These are phyloP conservation scores for Nibea coibor DNA, from an alignment of 2,113 vertebrate genomes.

Conservation along the genomic window DNA sequence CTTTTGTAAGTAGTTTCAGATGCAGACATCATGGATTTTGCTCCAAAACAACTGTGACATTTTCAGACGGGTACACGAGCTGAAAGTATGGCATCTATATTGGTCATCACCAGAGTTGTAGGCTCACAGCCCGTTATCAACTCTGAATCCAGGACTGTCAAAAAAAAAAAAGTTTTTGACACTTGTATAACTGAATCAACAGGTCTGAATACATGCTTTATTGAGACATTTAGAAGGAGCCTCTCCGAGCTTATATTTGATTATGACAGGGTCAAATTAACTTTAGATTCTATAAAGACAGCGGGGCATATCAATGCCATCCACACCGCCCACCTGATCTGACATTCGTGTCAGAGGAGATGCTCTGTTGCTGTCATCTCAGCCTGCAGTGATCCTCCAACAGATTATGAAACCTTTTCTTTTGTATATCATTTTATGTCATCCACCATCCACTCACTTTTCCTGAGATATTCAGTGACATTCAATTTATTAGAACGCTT, in stretches of 20 bases:
- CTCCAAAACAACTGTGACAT: background rate
- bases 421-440: background rate
- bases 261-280: constrained; percentile 14
- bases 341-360: background rate
- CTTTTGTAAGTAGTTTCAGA: background rate
- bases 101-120: background rate
- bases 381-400: background rate
- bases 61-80: background rate
- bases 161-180: background rate
- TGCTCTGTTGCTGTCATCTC: background rate
- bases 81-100: background rate
- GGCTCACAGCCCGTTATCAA: background rate
- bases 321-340: background rate
- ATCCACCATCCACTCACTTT: background rate
- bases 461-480: background rate
- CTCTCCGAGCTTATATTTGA: background rate
- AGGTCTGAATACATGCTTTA: background rate
- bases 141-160: background rate
- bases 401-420: background rate
- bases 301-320: background rate
- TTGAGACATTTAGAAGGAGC: constrained; percentile 17
- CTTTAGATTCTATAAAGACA: constrained; percentile 15
- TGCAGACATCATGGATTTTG: constrained; percentile 5
- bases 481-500: background rate
- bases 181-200: background rate